Conservation (phyloP, 2,888 invertebrate species). For the Oxytorus armatus region DNA sequence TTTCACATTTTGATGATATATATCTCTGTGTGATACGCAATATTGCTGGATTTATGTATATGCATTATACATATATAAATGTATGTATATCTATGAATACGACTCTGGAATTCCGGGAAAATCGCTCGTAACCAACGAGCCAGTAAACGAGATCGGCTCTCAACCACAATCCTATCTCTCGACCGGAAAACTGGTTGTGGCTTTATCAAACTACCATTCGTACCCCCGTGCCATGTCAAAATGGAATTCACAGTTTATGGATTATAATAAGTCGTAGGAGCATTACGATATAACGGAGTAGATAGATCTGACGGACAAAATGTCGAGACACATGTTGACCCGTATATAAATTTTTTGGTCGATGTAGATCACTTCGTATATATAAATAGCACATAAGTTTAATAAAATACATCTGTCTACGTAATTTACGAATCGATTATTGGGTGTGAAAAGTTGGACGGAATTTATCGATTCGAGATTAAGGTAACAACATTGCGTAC, state of each 20-base stretch:
- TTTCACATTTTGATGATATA: constrained; percentile 48
- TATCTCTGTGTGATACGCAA: constrained; percentile 21
- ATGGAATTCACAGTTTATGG: constrained; percentile 15
- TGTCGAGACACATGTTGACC: constrained; percentile 41
- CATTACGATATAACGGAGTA: constrained; percentile 13
- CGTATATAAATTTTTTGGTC: constrained; percentile 33
- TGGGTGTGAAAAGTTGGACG: constrained; percentile 47
- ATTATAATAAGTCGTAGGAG: constrained; percentile 44
- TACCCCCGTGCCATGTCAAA: constrained; percentile 13
- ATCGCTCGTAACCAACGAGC: constrained; percentile 54
- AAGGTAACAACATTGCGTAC: not conserved
- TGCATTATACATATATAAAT: too few species aligned
- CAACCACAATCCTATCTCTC: constrained; percentile 47
- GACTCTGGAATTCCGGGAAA: constrained; percentile 53
- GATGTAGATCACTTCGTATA: not conserved
- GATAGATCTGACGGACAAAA: constrained; percentile 1
- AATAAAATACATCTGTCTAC: constrained; percentile 13
- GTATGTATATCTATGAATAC: not conserved
- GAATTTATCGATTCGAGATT: constrained; percentile 39
- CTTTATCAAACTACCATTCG: constrained; percentile 57
- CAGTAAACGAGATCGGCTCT: constrained; percentile 53
- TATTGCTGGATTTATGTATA: constrained; percentile 15
- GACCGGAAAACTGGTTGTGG: constrained; percentile 58
- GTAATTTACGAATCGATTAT: constrained; percentile 35
- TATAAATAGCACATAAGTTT: not conserved